Evolutionary conservation across 2,888 invertebrate species (phyloP), one percentile per base, ranked within the genome.

Genomic region (Trachelus iudaicus): DNA sequence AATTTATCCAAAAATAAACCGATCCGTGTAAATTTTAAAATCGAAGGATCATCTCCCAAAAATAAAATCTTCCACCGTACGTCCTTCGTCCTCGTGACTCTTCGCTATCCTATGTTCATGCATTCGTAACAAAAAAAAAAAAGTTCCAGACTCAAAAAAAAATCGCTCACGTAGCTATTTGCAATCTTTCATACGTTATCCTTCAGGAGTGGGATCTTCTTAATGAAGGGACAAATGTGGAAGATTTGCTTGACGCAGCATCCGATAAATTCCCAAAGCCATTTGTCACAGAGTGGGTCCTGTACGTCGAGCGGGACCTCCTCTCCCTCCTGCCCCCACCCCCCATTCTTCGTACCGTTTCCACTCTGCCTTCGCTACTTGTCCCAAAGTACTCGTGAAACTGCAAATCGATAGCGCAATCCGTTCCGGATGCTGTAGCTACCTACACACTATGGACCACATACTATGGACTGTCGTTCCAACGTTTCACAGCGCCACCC

Each of bases 271-370:
- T 74, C n/a, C 30, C 37, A 37, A 34, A 30, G 2, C 74, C n/a
- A 37, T 74, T 74, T 74, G 74, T 74, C 74, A 74, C 74, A 74
- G 31, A 37, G 37, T 34, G n/a, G 37, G 35, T 35, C 74, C 74
- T 76, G 69, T 76, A 76, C 76, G 76, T 80, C 75, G 76, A 75
- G 34, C 78, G 75, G 73, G 75, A 77, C 75, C 73, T 75, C 75
- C 73, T 78, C 30, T 13, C 76, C 40, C 73, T 34, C 69, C 15
- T n/a, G 1, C 6, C 13, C 35, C 75, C 11, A 34, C 15, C 13
- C 12, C 15, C 30, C 30, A 23, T 33, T 12, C 69, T 23, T 12
- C 34, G 35, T 31, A 40, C 15, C 34, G 37, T 74, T 13, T 13
- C 30, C 34, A 30, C 13, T 31, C 69, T 69, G n/a, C 37, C 71